phyloP scores from a whole-genome alignment of 2,113 vertebrate species.

The Brachyhypopomus gauderio region DNA sequence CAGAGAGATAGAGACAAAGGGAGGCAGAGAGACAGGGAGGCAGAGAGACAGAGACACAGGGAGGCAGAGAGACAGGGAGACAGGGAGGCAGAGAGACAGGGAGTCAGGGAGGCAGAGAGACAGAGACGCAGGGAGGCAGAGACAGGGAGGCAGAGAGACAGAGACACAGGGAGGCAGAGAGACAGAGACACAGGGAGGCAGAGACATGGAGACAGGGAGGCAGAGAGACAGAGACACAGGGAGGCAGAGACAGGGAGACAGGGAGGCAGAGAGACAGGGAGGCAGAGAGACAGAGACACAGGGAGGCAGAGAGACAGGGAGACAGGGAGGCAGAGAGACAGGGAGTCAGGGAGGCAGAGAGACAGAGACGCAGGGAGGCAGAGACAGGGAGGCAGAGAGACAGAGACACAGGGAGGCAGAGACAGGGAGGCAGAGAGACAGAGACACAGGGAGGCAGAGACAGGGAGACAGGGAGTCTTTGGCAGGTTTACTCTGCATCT shows the following conservation, averaged over 20 bases:
- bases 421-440: background rate
- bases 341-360: background rate
- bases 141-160: background rate
- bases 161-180: background rate
- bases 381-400: background rate
- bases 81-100: background rate
- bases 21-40: background rate
- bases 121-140: background rate
- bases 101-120: constrained; percentile 34
- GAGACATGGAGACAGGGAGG: background rate
- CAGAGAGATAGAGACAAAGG: background rate
- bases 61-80: background rate
- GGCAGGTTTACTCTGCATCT: too few relatives aligned
- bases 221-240: background rate
- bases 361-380: background rate
- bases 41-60: background rate
- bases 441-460: background rate
- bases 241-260: background rate
- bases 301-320: background rate
- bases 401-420: background rate
- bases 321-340: background rate
- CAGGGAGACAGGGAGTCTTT: too few relatives aligned
- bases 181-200: background rate
- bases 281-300: constrained; percentile 32
- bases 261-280: background rate